phyloP scores from a whole-genome alignment of 1,140 invertebrate species.

The Ganaspis sp. region DNA sequence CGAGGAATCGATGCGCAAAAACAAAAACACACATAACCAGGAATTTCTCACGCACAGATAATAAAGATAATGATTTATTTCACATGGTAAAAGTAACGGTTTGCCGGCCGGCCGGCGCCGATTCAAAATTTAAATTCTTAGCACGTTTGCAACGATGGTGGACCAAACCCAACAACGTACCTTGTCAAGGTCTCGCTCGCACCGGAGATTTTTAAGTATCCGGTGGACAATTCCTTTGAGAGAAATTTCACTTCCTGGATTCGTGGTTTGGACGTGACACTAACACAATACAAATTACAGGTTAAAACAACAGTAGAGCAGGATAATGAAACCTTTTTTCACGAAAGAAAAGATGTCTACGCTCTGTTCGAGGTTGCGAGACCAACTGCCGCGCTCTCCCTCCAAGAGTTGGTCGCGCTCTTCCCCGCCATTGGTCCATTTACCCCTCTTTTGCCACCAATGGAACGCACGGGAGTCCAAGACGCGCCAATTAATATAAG shows the following conservation, averaged over 20 bases:
- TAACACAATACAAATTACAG: background rate
- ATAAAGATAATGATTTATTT: conserved; percentile 16
- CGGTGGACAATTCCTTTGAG: background rate
- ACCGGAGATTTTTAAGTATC: background rate
- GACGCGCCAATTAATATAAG: conserved; percentile 30
- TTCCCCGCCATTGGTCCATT: conserved; percentile 43
- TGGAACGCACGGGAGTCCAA: conserved; percentile 13
- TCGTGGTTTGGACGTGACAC: background rate
- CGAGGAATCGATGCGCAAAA: conserved; percentile 19
- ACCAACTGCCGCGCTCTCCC: conserved; percentile 59
- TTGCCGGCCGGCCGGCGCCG: conserved; percentile 48
- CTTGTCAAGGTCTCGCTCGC: conserved; percentile 31
- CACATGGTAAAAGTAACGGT: background rate
- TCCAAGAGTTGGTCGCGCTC: conserved; percentile 37
- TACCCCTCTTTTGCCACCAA: conserved; percentile 28
- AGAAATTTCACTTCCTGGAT: conserved; percentile 34
- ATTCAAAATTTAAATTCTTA: conserved; percentile 59
- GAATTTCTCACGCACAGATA: background rate
- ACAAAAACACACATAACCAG: background rate
- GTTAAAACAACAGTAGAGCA: background rate
- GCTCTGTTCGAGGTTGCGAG: conserved; percentile 47
- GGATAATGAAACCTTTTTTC: background rate
- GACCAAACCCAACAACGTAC: conserved; percentile 49
- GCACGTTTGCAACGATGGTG: conserved; percentile 35
- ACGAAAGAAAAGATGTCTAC: conserved; percentile 26